phyloP scores from a whole-genome alignment of 2,888 invertebrate species.

The Apomyelois bistriatella region DNA sequence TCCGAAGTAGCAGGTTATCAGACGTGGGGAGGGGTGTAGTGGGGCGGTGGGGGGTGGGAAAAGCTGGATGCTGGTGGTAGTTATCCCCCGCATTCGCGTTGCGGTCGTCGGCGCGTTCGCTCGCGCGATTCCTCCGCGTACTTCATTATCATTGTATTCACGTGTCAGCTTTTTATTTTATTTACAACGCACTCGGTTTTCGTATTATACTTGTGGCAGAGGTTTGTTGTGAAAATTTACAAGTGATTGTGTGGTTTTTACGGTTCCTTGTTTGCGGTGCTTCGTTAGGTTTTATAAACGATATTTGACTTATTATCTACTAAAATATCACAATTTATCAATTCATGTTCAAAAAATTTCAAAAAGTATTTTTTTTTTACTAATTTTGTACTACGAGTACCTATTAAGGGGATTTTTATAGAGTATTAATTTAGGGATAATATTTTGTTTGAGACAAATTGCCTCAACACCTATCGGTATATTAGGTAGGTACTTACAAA shows the following conservation, averaged over 20 bases:
- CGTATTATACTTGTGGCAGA: slow-evolving; percentile 41
- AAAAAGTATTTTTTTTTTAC: too few relatives aligned
- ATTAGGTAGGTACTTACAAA: too few relatives aligned
- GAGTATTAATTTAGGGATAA: too few relatives aligned
- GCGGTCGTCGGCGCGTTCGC: slow-evolving; percentile 57
- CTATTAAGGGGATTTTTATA: too few relatives aligned
- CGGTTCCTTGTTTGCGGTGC: slow-evolving; percentile 37
- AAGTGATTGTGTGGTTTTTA: slow-evolving; percentile 64
- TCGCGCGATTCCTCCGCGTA: slow-evolving; percentile 47
- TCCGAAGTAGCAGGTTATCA: slow-evolving; percentile 80
- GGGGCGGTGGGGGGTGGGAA: slow-evolving; percentile 40
- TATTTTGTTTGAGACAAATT: too few relatives aligned
- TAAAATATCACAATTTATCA: too few relatives aligned
- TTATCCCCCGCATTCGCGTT: slow-evolving; percentile 68
- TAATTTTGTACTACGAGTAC: too few relatives aligned
- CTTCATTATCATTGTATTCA: slow-evolving; percentile 43
- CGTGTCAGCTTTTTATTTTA: slow-evolving; percentile 52
- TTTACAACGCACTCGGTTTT: slow-evolving; percentile 44
- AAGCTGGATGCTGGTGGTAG: slow-evolving; percentile 64
- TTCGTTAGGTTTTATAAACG: slow-evolving; percentile 1
- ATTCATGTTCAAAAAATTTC: too few relatives aligned
- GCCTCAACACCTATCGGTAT: too few relatives aligned
- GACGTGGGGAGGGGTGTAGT: slow-evolving; percentile 45
- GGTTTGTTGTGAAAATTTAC: slow-evolving; percentile 65
- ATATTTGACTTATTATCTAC: not conserved